phyloP scores from a whole-genome alignment of 2,113 vertebrate species.

The Arvicanthis niloticus region DNA sequence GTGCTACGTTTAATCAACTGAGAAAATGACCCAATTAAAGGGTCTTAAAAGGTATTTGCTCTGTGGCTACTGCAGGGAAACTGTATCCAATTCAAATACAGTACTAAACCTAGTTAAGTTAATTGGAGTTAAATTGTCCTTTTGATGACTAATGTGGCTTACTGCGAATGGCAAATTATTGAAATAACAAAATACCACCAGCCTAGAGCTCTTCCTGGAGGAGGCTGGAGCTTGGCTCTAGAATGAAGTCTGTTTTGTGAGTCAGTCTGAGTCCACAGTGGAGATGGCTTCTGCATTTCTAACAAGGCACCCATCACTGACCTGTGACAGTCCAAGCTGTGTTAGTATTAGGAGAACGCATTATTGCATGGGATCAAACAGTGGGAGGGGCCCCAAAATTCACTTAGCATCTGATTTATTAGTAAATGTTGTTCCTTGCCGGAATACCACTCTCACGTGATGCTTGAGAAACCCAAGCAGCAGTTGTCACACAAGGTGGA shows the following conservation, averaged over 20 bases:
- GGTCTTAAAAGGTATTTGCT: slow-evolving; percentile 35
- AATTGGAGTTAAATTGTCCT: slow-evolving; percentile 75
- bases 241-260: background rate
- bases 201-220: slow-evolving; percentile 67
- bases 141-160: slow-evolving; percentile 71
- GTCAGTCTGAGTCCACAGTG: background rate
- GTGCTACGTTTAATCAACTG: slow-evolving; percentile 13
- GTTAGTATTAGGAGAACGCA: background rate
- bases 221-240: slow-evolving; percentile 22
- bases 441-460: slow-evolving; percentile 67
- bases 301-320: background rate
- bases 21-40: slow-evolving; percentile 63
- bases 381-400: slow-evolving; percentile 1
- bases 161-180: slow-evolving; percentile 73
- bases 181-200: slow-evolving; percentile 58
- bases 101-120: slow-evolving; percentile 73
- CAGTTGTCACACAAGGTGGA: slow-evolving; percentile 85
- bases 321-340: background rate
- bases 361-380: background rate
- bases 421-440: slow-evolving; percentile 64
- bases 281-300: background rate
- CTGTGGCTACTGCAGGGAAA: slow-evolving; percentile 42
- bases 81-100: slow-evolving; percentile 64
- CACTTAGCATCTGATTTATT: slow-evolving; percentile 77
- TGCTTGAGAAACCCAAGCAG: slow-evolving; percentile 81